phyloP scores from a whole-genome alignment of 1,140 invertebrate species.

The Trachelipus rathkii region DNA sequence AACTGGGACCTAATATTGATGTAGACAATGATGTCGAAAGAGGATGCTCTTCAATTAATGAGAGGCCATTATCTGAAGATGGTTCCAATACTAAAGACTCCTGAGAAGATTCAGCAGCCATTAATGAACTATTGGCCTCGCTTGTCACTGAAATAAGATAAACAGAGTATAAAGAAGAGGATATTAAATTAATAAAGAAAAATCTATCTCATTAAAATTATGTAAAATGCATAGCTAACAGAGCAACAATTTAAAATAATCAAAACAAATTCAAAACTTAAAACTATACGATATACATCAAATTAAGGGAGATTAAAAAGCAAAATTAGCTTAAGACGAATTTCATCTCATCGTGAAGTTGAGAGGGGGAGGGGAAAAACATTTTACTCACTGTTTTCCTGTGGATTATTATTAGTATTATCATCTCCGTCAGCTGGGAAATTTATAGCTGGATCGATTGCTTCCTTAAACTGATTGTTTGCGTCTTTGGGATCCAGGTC shows the following conservation, averaged over 20 bases:
- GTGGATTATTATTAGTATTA: neutral
- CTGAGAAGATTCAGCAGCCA: neutral
- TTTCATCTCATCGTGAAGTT: too few relatives aligned
- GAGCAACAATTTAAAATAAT: too few relatives aligned
- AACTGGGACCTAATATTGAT: neutral
- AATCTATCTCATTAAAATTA: too few relatives aligned
- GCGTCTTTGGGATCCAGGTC: conserved; percentile 97
- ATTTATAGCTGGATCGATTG: conserved; percentile 65
- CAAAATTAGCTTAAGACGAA: neutral
- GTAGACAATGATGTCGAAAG: neutral
- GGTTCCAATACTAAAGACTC: neutral
- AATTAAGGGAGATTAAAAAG: neutral
- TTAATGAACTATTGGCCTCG: neutral
- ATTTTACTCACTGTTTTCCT: neutral
- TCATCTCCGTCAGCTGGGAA: neutral
- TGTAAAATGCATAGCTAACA: too few relatives aligned
- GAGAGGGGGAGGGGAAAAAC: too few relatives aligned
- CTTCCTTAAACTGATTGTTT: conserved; percentile 95
- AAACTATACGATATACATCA: neutral
- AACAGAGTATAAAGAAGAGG: neutral
- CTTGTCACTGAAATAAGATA: neutral
- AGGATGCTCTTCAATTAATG: neutral
- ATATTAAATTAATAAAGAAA: too few relatives aligned
- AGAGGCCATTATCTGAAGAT: neutral
- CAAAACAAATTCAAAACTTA: too few relatives aligned